Conservation (phyloP, 1,140 invertebrate genomes). For the Colletes latitarsis region DNA sequence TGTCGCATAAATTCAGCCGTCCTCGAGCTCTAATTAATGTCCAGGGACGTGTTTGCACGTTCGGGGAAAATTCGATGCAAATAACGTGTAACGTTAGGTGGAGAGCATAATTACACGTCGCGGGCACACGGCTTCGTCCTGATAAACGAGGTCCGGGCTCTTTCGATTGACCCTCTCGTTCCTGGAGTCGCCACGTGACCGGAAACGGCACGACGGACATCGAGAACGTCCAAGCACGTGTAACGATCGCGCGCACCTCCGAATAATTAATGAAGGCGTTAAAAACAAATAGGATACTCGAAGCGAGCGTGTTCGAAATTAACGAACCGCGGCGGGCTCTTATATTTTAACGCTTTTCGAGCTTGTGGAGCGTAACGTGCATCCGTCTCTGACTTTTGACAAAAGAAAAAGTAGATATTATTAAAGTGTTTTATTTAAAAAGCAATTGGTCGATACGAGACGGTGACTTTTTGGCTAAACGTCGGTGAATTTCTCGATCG, state of each 20-base stretch:
- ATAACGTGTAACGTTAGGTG: constrained; percentile 40
- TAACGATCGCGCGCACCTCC: neutral
- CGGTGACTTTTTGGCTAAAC: too few relatives aligned
- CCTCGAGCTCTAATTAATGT: constrained; percentile 42
- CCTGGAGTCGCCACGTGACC: constrained; percentile 70
- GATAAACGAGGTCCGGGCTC: constrained; percentile 64
- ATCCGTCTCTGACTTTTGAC: too few relatives aligned
- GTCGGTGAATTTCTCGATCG: neutral
- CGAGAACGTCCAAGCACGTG: constrained; percentile 39
- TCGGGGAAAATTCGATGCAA: constrained; percentile 36
- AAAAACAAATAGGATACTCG: neutral
- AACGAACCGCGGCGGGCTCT: constrained; percentile 4
- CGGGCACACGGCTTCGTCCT: constrained; percentile 72
- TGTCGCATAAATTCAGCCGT: constrained; percentile 40
- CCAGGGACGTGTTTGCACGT: constrained; percentile 35
- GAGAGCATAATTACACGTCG: constrained; percentile 69
- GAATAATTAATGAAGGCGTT: constrained; percentile 52
- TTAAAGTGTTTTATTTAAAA: too few relatives aligned
- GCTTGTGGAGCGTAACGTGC: too few relatives aligned
- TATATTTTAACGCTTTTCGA: too few relatives aligned
- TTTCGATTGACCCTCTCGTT: constrained; percentile 66
- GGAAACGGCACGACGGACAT: constrained; percentile 63
- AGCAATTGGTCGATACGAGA: too few relatives aligned
- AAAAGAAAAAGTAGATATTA: too few relatives aligned
- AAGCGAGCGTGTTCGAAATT: neutral